Evolutionary conservation across 2,113 vertebrate species (phyloP), one percentile per base, ranked within the genome.

Genomic region (Gallinago paraguaiae): DNA sequence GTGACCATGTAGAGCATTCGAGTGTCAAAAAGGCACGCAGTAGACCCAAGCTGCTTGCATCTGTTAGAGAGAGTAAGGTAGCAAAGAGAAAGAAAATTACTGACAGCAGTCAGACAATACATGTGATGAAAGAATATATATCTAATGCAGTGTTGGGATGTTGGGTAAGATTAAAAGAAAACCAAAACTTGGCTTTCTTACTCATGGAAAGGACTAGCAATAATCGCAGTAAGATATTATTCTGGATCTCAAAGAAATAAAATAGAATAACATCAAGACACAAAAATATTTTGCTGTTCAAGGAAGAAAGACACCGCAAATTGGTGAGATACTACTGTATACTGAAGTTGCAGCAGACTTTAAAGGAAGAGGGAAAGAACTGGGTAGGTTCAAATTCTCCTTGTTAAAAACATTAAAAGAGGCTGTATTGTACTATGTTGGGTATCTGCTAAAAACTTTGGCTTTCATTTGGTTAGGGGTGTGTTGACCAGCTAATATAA

Each of bases 271-370:
- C 14, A 33, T 53, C 9, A 28, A 45, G 63, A 33, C 14, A 39
- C 28, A 67, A 48, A 65, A 77, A 54, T 61, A 3, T 67, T 72
- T 54, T 28, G 17, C 35, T 45, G 30, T 60, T 54, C 46, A 61
- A 25, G 23, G 31, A 72, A 67, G 24, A 24, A 17, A 53, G 31
- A 20, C 16, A 28, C 8, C 43, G n/a, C 0, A 0, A 27, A 43
- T 37, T 43, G 25, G 17, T 77, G 64, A 77, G 82, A 28, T 77
- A 17, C n/a, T 37, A 5, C 31, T 31, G 19, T 27, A 17, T 46
- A 13, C 33, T 64, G 16, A 74, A 27, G 35, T 45, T 35, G 19
- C 28, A 24, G 14, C 53, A 72, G 46, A 39, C 12, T 63, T 74
- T 4, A 56, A 65, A 39, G 33, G 57, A 46, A 67, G 20, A 82